Evolutionary conservation across 2,888 invertebrate species (phyloP).

Genomic region (Cephus runcator): DNA sequence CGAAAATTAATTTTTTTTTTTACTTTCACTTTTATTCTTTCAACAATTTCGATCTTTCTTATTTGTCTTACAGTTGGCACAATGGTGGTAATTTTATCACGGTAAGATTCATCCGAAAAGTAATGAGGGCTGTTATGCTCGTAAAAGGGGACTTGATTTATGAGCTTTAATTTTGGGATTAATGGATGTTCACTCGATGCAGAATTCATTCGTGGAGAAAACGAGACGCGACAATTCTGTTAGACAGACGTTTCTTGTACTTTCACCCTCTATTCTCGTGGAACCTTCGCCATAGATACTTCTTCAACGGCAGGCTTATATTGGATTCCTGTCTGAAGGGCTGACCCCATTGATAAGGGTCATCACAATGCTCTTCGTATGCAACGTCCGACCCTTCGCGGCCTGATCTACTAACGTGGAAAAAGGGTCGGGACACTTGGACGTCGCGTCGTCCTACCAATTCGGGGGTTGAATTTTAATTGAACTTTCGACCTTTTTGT

Average conservation of each 20-base stretch:
- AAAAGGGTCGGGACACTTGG: not conserved
- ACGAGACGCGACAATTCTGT: no score
- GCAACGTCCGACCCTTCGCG: slow-evolving; percentile 20
- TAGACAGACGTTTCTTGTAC: no score
- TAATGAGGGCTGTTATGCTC: no score
- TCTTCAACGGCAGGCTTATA: slow-evolving; percentile 34
- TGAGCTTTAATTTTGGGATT: slow-evolving; percentile 45
- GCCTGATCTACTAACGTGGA: no score
- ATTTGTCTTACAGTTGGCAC: no score
- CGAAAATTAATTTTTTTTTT: no score
- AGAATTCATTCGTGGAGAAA: not conserved
- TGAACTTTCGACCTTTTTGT: slow-evolving; percentile 4
- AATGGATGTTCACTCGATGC: slow-evolving; percentile 34
- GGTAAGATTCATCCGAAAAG: no score
- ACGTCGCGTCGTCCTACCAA: not conserved
- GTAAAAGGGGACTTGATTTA: slow-evolving; percentile 28
- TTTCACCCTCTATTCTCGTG: no score
- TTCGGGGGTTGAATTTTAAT: slow-evolving; percentile 28
- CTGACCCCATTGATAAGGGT: slow-evolving; percentile 57
- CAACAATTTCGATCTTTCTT: no score
- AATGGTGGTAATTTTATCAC: no score
- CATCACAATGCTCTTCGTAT: slow-evolving; percentile 51
- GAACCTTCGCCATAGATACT: no score
- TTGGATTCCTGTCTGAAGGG: slow-evolving; percentile 54
- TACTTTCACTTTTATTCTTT: no score